A percentile compares a stretch with the other conserved stretches of the same genome.
Conservation (phyloP, 2,888 invertebrate genomes). For the Noctua fimbriata region DNA sequence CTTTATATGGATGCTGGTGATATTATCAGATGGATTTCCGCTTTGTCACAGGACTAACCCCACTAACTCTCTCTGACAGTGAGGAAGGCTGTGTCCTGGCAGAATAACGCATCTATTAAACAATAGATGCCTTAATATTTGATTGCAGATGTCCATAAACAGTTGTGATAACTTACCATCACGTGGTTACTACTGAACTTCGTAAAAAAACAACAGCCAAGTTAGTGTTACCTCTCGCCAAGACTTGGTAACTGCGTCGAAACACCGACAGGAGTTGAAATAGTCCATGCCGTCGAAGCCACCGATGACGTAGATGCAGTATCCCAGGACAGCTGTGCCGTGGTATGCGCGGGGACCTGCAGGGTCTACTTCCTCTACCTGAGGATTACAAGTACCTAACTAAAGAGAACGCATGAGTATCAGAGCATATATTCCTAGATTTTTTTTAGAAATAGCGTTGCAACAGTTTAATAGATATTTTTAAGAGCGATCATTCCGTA, state of each 20-base stretch:
- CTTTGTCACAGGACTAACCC: not conserved
- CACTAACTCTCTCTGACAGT: not conserved
- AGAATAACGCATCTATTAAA: not conserved
- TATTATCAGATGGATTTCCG: not conserved
- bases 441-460: too few species aligned
- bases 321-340: constrained; percentile 96
- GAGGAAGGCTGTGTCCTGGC: not conserved
- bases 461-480: too few species aligned
- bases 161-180: not conserved
- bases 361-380: constrained; percentile 95
- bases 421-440: too few species aligned
- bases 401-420: not conserved
- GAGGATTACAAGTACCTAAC: not conserved
- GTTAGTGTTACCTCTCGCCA: constrained; percentile 93
- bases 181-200: not conserved
- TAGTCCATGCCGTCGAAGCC: constrained; percentile 98
- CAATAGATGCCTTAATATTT: not conserved
- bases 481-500: not conserved
- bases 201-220: not conserved
- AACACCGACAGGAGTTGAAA: constrained; percentile 96
- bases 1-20: not conserved
- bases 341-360: constrained; percentile 97
- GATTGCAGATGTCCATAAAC: not conserved
- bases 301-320: constrained; percentile 96
- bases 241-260: constrained; percentile 95